Base-by-base conservation (phyloP, 1,140 invertebrate species). In the Ditylenchus dipsaci region DNA sequence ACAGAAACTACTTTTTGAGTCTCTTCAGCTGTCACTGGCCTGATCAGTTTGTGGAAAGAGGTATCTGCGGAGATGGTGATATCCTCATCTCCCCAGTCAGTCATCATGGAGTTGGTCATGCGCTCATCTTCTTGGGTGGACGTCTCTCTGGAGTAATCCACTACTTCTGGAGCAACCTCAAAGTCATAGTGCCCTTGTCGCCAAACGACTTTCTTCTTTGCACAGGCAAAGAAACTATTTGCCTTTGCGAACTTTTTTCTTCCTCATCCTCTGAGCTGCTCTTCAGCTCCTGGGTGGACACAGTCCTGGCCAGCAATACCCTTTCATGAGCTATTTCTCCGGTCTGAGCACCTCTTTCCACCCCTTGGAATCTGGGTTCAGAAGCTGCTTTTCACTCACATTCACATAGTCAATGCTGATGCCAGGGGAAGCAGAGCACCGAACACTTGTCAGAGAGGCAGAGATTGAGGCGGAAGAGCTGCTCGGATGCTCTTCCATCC, bases 91-190 rank as follows among this genome's bases (percentile, higher is more conserved):
- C 67, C 70, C 8, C 76, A 27, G 56, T 72, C 70, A 21, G 70
- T 72, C 19, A 72, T 74, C 70, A 72, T 69, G 15, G 70, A 72
- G 23, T 69, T 38, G 42, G 70, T 72, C 23, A 76, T 23, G n/a
- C 71, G 56, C 19, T 69, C 73, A 38, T 72, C 70, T 5, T 72
- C 70, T 23, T 38, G 33, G 11, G 76, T 73, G 13, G 1, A 75
- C 17, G 71, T 26, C 19, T 67, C 21, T n/a, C 68, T n/a, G 43
- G 67, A 33, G 21, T 0, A 64, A 17, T 5, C 27, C 29, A 64
- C 63, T 30, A 11, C 33, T 38, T 38, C 33, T 5, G 29, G 57
- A 30, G 38, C 57, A 30, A 33, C 57, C 38, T n/a, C 27, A 29
- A 61, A 33, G 45, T 33, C 33, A 38, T 38, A 11, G 33, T 38